A percentile compares a stretch with the other conserved stretches of the same genome.
These are phyloP conservation scores for Octodon degus DNA, from an alignment of 2,113 vertebrate genomes.

Conservation along the genomic window DNA sequence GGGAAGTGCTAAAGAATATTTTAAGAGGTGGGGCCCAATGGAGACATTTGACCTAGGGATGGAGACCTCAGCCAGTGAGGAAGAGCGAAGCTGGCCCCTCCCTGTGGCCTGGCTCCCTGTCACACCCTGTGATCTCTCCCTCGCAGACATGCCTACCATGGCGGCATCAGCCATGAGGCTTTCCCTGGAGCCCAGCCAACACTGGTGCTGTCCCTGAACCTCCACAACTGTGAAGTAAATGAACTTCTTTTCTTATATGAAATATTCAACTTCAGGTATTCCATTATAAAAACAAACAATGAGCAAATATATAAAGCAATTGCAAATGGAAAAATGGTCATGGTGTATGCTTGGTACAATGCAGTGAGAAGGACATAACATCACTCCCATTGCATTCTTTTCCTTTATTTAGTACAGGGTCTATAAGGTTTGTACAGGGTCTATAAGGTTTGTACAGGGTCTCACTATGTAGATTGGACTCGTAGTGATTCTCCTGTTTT, in stretches of 20 bases:
- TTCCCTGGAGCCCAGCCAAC: neutral
- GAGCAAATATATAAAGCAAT: neutral
- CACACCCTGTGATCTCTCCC: neutral
- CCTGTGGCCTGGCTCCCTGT: neutral
- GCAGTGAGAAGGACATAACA: neutral
- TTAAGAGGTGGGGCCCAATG: neutral
- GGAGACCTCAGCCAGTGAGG: neutral
- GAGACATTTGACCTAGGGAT: neutral
- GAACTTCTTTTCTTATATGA: neutral
- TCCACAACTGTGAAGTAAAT: neutral
- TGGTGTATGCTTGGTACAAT: neutral
- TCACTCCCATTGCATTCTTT: neutral
- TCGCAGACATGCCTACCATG: no score
- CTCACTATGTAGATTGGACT: no score
- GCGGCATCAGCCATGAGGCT: neutral
- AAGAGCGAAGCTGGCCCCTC: neutral
- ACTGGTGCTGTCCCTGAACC: neutral
- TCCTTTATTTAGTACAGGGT: no score
- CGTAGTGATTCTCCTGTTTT: no score
- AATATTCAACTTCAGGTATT: neutral
- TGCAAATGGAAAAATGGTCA: neutral
- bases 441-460: no score
- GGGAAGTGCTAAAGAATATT: neutral
- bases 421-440: no score
- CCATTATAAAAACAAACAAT: neutral